These are phyloP conservation scores for Sapayoa aenigma DNA, from an alignment of 2,113 vertebrate genomes.

Conservation along the genomic window DNA sequence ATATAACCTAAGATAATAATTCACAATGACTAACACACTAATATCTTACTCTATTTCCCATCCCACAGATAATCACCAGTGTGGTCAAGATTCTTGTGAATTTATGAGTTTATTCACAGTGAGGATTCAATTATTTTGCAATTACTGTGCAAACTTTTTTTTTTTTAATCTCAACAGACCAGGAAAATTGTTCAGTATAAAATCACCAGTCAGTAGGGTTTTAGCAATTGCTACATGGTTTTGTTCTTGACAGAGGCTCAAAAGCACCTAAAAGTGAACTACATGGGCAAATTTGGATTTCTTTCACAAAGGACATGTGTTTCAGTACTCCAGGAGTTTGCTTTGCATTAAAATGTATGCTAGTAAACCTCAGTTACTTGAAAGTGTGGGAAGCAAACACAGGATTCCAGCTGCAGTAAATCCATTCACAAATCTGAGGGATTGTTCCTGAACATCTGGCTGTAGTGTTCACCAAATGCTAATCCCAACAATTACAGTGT, in stretches of 20 bases:
- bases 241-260: neutral
- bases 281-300: neutral
- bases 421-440: constrained; percentile 40
- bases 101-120: neutral
- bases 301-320: neutral
- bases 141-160: neutral
- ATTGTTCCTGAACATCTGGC: constrained; percentile 59
- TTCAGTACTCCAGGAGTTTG: neutral
- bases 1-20: neutral
- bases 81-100: neutral
- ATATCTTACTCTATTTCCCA: neutral
- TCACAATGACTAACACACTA: neutral
- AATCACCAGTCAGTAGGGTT: neutral
- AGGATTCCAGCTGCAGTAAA: constrained; percentile 38
- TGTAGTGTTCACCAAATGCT: constrained; percentile 36
- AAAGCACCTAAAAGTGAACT: neutral
- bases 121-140: neutral
- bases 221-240: neutral
- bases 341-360: neutral
- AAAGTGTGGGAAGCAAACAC: neutral
- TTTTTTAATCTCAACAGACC: neutral
- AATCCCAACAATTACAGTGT: constrained; percentile 53
- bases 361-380: neutral
- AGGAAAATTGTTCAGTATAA: neutral
- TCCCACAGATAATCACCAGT: neutral